Base-by-base conservation (phyloP, 2,113 vertebrate genomes). In the Lepidothrix coronata region DNA sequence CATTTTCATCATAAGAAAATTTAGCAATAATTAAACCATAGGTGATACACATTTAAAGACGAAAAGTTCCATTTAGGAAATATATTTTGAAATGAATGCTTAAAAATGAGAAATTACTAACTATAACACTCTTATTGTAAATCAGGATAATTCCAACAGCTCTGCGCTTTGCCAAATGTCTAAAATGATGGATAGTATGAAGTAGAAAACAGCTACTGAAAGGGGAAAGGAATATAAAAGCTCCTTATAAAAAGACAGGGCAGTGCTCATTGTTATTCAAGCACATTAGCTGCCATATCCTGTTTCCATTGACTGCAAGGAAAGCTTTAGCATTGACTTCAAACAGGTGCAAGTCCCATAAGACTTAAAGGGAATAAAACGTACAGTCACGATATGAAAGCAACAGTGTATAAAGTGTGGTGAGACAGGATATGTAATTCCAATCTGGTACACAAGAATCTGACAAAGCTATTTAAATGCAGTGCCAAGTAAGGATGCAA, bases 401-500 rank as follows among this genome's bases (percentile, higher is more conserved):
- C 92, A 81, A 90, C 93, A 96, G 85, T 96, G 92, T 96, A 74
- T 77, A 30, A 88, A 96, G 27, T 16, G 88, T 88, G 68, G 72
- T 84, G 85, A 94, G 88, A 96, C 92, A 96, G 95, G 95, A 96
- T 94, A 83, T 33, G 78, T 48, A 74, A 74, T 33, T 90, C 79
- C 85, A 95, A 15, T 84, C 79, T 90, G 79, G 75, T 88, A 94
- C 88, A 90, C 72, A 71, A 74, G 93, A 96, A 75, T 94, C 79
- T 71, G 79, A 94, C 88, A 93, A 86, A 87, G 77, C 62, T 93
- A 61, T 89, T 92, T 89, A 93, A 95, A 89, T n/a, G 57, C 48
- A 74, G 75, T 94, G 94, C 89, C 95, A 96, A 97, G 86, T 63
- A 94, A 95, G 92, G 93, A 96, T 94, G 90, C 61, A 92, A 95